Base-by-base conservation (phyloP, 2,113 vertebrate species). In the Epinephelus moara region DNA sequence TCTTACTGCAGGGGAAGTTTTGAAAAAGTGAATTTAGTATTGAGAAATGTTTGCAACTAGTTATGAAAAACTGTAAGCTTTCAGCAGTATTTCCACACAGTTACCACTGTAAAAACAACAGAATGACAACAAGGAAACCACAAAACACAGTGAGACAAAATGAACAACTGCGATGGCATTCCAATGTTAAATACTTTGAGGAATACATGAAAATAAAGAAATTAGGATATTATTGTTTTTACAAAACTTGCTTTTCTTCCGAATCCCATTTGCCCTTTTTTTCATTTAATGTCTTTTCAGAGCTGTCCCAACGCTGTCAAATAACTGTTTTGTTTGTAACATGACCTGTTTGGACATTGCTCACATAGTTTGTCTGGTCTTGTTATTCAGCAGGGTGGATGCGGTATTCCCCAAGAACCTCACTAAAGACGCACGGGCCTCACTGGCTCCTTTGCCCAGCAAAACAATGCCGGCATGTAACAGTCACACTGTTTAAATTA, bases 301-400 rank as follows among this genome's bases (percentile, higher is more conserved):
- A 87, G 81, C 77, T 82, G 81, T 85, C 87, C 83, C 85, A 84
- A 71, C 78, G 87, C 84, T 92, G 90, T 92, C 85, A 85, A 89
- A 81, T 88, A 75, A 94, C 89, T 94, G 92, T 92, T 95, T 93
- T 93, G 92, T 93, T 95, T 94, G 94, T 94, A 95, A 93, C 81
- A 79, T 67, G 92, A 93, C 90, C 92, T 93, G 92, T 94, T 94
- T 95, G 91, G 88, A 92, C 94, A 94, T 95, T 91, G 91, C 84
- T 95, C 61, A 70, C 95, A 96, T 96, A 94, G 82, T 95, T 96
- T 90, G 88, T 94, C 90, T 86, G 80, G 69, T 94, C 86, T 94
- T 92, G 93, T 92, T 95, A 90, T 94, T 93, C 89, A 90, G 84
- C 79, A 68, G 84, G 88, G 75, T 90, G 92, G 84, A 92, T 92